Base-by-base conservation (phyloP, 2,113 vertebrate genomes). In the Garra rufa region DNA sequence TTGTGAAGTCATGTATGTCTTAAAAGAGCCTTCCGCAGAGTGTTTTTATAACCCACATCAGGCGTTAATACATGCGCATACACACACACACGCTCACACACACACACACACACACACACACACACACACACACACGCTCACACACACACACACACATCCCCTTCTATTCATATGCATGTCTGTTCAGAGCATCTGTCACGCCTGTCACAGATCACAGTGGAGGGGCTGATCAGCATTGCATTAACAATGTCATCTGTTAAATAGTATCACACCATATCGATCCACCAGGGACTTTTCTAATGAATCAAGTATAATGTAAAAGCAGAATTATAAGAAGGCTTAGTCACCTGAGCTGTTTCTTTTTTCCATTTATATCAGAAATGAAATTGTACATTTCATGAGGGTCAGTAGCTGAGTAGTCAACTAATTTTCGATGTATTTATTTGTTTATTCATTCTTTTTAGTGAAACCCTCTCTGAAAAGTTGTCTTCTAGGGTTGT, bases 1-100 rank as follows among this genome's bases (percentile, higher is more conserved):
- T 94, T 94, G 92, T 94, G 92, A 93, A 94, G 93, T 95, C 93
- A 94, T 93, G 87, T 85, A 48, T 74, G 30, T 82, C 30, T 80
- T 77, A 87, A 77, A 90, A 88, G 76, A 88, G 75, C 81, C 52
- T 84, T 76, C 75, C 26, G 55, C n/a, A 44, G 46, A 85, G 86
- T 48, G 46, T 80, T 89, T 87, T 82, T 88, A 88, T 85, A 88
- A 86, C 85, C 84, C 17, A 30, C 75, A 9, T 46, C 41, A 24
- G 9, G 48, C 83, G 9, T 75, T 83, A 77, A 74, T 57, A 24
- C 34, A 75, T 75, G 63, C 75, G 9, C 44, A 0, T 46, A 34
- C 4, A 57, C 41, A 59, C 63, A 38, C 38, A 3, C 5, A n/a
- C n/a, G n/a, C n/a, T n/a, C 73, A 19, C 80, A 0, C 80, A 61